phyloP scores from a whole-genome alignment of 2,113 vertebrate species.

The Mionectes macconnelli region DNA sequence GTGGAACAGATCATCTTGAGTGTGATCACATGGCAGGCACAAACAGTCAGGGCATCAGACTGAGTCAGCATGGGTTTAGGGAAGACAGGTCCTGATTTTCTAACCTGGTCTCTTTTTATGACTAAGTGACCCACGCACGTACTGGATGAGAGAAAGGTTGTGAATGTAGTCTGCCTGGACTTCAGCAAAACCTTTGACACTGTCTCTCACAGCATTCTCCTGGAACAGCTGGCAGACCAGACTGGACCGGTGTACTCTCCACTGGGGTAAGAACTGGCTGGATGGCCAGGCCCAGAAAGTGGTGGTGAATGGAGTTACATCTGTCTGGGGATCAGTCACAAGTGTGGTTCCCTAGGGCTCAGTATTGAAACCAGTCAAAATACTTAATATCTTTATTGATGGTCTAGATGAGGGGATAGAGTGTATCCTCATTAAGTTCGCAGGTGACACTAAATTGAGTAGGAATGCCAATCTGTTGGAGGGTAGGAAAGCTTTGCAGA shows the following conservation, averaged over 20 bases:
- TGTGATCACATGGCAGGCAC: rapidly evolving
- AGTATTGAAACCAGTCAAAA: neutral
- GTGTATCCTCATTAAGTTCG: neutral
- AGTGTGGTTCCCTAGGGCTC: neutral
- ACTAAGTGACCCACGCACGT: neutral
- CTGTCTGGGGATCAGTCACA: neutral
- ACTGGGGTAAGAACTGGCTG: neutral
- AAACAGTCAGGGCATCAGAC: neutral
- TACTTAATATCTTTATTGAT: neutral
- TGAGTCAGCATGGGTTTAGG: neutral
- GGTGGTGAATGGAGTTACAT: neutral
- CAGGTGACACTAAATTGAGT: too few species aligned
- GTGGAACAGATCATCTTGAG: neutral
- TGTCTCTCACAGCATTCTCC: neutral
- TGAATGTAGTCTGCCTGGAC: neutral
- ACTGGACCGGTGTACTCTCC: neutral
- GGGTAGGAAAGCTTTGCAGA: neutral
- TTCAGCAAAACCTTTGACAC: neutral
- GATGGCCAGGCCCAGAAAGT: neutral
- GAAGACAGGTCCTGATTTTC: neutral
- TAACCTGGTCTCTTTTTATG: neutral
- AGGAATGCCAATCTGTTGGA: neutral
- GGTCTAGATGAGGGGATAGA: neutral
- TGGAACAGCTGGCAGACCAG: neutral
- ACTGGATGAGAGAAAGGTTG: neutral